phyloP scores from a whole-genome alignment of 2,888 invertebrate species.

The Epirrhoe alternata region DNA sequence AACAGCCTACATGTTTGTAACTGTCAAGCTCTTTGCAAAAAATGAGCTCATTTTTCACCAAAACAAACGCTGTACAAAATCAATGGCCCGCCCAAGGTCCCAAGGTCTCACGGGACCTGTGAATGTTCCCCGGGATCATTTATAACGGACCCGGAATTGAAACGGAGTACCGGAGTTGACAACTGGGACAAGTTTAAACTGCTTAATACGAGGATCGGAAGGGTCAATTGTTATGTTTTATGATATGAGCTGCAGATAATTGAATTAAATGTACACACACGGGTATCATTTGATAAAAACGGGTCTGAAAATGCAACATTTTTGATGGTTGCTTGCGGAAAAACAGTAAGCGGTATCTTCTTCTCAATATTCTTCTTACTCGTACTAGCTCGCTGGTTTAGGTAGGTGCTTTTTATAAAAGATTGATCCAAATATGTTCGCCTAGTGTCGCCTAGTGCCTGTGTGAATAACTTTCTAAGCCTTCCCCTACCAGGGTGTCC shows the following conservation, averaged over 20 bases:
- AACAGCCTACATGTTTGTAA: no score
- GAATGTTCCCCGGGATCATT: constrained; percentile 21
- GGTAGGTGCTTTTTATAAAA: no score
- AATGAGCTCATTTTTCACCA: constrained; percentile 14
- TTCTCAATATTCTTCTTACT: no score
- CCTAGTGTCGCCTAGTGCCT: no score
- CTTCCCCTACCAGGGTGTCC: no score
- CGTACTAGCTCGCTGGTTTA: no score
- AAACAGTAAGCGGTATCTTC: neutral
- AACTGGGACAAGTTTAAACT: constrained; percentile 30
- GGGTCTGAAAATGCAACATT: neutral
- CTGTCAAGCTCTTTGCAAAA: neutral
- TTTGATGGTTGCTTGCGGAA: neutral
- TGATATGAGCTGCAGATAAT: constrained; percentile 7
- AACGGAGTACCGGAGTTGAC: constrained; percentile 24
- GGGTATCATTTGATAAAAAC: neutral
- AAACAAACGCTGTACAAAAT: constrained; percentile 26
- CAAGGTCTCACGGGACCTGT: constrained; percentile 22
- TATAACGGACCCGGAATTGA: constrained; percentile 23
- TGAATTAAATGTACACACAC: constrained; percentile 5
- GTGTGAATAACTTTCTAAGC: no score
- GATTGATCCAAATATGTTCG: no score
- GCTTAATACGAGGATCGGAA: constrained; percentile 10
- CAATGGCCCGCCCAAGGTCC: constrained; percentile 29
- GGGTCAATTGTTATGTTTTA: constrained; percentile 13